Conservation (phyloP, 2,888 invertebrate species). For the Galerucella pusilla region DNA sequence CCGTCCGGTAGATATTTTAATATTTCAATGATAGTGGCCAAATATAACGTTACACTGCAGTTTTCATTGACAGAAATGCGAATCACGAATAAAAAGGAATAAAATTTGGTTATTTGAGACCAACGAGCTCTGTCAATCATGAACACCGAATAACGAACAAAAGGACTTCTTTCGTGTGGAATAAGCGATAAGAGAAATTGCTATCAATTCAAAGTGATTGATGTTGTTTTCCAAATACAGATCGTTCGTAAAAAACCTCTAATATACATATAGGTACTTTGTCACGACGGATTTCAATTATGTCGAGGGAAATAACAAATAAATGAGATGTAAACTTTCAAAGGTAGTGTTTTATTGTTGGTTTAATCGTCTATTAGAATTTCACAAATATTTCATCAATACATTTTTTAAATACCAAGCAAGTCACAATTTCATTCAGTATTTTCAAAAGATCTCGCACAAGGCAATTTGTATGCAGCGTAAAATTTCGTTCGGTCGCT, state of each 20-base stretch:
- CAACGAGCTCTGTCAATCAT: too few relatives aligned
- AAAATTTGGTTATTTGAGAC: too few relatives aligned
- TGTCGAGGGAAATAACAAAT: background rate
- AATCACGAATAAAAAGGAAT: too few relatives aligned
- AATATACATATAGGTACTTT: background rate
- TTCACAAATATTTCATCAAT: background rate
- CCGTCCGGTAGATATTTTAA: too few relatives aligned
- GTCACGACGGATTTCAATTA: background rate
- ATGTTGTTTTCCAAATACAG: background rate
- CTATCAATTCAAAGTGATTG: background rate
- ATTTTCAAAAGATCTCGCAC: conserved; percentile 1
- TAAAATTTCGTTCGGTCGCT: conserved; percentile 9
- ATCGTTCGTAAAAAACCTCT: background rate
- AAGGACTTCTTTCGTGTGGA: background rate
- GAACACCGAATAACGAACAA: too few relatives aligned
- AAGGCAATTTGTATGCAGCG: background rate
- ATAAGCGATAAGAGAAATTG: conserved; percentile 2
- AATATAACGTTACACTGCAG: too few relatives aligned
- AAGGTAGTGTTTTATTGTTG: background rate
- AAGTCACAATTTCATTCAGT: background rate
- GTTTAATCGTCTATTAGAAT: background rate
- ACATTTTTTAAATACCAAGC: background rate
- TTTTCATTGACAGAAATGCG: too few relatives aligned
- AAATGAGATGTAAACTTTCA: background rate
- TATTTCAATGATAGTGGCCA: too few relatives aligned